Evolutionary conservation across 64 coral and sea anemone genomes (phyloP), one percentile per base, ranked within the genome.

Genomic region (Acropora yongei): DNA sequence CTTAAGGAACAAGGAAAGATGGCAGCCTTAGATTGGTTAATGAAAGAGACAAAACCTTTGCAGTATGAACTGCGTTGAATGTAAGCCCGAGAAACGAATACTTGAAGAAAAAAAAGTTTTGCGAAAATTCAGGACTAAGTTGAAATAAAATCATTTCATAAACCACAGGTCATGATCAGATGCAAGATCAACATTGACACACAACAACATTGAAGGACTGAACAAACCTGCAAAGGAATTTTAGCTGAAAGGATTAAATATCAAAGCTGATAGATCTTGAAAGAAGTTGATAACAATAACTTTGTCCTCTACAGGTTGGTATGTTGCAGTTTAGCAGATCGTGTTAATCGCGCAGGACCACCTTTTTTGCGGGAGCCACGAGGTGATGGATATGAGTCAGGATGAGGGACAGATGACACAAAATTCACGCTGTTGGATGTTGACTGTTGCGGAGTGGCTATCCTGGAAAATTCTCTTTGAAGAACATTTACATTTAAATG

Each of bases 401-500:
- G 76, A 13, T 63, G 58, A 2, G 63, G 42, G 14, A 84, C 84
- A 49, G 96, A 93, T 0, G 96, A 88, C 45, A 98, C 71, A 88
- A 95, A 98, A 16, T 93, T 98, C 1, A 93, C 90, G 46, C 96
- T 98, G 50, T 98, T 91, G 10, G 96, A 93, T 6, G 96, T 90
- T 41, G 96, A 98, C 91, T 98, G 96, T 88, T 93, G 90, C 17
- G 96, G 96, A 51, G 93, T 98, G 39, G 8, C 30, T 61, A 51
- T 76, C 49, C 63, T 84, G 8, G 46, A 16, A 63, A 61, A 19
- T 74, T 89, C 78, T 12, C 82, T 74, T 16, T 75, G 75, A 74
- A 74, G 91, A 84, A 30, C 3, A 53, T 53, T n/a, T 65, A 78
- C 44, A 92, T 89, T 16, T 74, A 73, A 19, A 57, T 65, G 50